Evolutionary conservation across 1,140 invertebrate genomes (phyloP).

Genomic region (Drosophila sulfurigaster): DNA sequence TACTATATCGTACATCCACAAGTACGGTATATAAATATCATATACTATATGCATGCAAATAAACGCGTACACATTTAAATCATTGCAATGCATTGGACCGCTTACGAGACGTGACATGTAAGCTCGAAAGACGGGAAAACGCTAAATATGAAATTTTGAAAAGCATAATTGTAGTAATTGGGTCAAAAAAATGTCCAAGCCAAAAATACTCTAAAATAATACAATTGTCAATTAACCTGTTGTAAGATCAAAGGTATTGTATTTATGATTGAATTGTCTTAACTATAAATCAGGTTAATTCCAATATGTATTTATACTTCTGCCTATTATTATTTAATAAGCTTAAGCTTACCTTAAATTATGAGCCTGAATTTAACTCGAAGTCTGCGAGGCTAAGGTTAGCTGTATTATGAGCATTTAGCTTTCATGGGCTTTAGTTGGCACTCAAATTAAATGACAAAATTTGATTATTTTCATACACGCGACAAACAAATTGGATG

Average conservation of each 20-base stretch:
- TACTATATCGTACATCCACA: neutral
- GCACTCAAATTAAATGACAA: slow-evolving; percentile 63
- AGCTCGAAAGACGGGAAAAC: neutral
- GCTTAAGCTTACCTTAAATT: neutral
- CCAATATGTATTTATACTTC: no score
- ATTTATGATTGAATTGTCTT: no score
- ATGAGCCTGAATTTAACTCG: neutral
- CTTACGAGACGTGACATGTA: slow-evolving; percentile 21
- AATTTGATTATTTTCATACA: slow-evolving; percentile 71
- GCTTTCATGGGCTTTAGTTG: slow-evolving; percentile 59
- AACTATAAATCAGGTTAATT: no score
- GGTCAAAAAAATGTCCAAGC: neutral
- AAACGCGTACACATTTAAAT: slow-evolving; percentile 2
- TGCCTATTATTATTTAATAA: neutral
- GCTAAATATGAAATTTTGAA: neutral
- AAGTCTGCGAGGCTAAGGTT: neutral
- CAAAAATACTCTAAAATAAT: no score
- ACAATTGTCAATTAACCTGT: no score
- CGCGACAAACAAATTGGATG: slow-evolving; percentile 53
- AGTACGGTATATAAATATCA: neutral
- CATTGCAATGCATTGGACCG: neutral
- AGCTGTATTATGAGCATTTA: slow-evolving; percentile 61
- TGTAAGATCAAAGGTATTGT: no score
- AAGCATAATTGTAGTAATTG: slow-evolving; percentile 15
- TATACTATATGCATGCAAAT: no score